phyloP scores from a whole-genome alignment of 2,888 invertebrate species.

The Cordilura impudica region DNA sequence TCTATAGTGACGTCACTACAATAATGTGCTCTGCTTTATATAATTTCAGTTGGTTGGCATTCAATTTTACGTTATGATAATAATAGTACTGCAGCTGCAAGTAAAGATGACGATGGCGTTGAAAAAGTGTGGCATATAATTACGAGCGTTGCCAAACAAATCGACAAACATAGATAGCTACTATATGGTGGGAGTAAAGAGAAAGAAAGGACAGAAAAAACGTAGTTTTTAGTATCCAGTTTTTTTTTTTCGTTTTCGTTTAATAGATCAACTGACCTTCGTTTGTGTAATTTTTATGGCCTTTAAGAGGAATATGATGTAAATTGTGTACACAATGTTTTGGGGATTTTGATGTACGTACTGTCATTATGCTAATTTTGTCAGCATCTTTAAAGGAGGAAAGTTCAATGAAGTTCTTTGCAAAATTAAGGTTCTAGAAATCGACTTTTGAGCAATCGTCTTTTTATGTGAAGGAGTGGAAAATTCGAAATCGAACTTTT shows the following conservation, averaged over 20 bases:
- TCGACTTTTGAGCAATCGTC: no score
- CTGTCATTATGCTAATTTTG: neutral
- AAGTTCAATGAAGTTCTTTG: no score
- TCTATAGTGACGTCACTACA: conserved; percentile 50
- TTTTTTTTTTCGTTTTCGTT: neutral
- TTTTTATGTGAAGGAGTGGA: no score
- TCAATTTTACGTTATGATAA: neutral
- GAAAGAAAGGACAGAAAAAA: neutral
- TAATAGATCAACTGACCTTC: conserved; percentile 24
- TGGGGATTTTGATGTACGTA: neutral
- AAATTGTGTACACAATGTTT: conserved; percentile 3
- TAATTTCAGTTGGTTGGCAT: conserved; percentile 22
- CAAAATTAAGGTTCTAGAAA: no score
- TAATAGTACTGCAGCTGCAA: neutral
- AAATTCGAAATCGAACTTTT: no score
- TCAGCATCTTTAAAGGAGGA: no score
- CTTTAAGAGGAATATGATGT: conserved; percentile 11
- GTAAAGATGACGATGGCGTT: neutral
- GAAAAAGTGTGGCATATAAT: conserved; percentile 13
- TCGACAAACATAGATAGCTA: conserved; percentile 5
- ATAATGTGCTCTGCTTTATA: conserved; percentile 2
- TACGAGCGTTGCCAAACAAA: conserved; percentile 14
- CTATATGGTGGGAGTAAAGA: neutral
- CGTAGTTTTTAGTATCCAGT: neutral
- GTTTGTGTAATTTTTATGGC: neutral